Conservation (phyloP, 1,140 invertebrate species). For the Eriocheir sinensis region DNA sequence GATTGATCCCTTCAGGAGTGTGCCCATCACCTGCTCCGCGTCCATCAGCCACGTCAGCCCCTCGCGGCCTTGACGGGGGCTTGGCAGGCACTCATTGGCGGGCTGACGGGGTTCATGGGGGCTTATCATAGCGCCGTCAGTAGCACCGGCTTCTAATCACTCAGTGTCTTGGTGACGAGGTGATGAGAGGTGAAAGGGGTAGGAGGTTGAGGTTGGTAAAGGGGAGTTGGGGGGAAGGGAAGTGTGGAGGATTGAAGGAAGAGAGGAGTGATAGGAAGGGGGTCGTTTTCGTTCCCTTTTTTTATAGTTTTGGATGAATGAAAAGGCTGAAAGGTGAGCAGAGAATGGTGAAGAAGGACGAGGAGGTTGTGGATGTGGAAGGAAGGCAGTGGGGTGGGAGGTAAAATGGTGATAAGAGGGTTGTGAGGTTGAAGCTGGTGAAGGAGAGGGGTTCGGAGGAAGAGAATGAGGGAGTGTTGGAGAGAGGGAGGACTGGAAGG, state of each 20-base stretch:
- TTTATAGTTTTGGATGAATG: no score
- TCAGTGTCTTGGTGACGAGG: not conserved
- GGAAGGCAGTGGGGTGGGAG: not conserved
- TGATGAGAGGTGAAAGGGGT: not conserved
- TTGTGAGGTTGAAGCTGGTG: not conserved
- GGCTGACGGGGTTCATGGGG: not conserved
- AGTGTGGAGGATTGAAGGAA: not conserved
- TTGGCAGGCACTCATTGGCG: not conserved
- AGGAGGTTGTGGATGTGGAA: not conserved
- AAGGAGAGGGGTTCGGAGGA: not conserved
- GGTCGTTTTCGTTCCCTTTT: not conserved
- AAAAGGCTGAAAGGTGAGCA: no score
- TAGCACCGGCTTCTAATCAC: not conserved
- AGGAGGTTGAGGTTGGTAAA: not conserved
- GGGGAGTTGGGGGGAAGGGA: not conserved
- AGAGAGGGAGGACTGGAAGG: not conserved
- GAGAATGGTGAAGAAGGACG: not conserved
- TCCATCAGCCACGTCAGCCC: not conserved
- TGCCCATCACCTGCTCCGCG: not conserved
- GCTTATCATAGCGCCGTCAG: not conserved
- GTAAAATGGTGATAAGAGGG: not conserved
- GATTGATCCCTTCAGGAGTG: not conserved
- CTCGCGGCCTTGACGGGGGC: not conserved
- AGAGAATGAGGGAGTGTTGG: not conserved
- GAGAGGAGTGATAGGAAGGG: not conserved